phyloP scores from a whole-genome alignment of 2,797 vertebrate species.

The Tympanoctomys barrerae region DNA sequence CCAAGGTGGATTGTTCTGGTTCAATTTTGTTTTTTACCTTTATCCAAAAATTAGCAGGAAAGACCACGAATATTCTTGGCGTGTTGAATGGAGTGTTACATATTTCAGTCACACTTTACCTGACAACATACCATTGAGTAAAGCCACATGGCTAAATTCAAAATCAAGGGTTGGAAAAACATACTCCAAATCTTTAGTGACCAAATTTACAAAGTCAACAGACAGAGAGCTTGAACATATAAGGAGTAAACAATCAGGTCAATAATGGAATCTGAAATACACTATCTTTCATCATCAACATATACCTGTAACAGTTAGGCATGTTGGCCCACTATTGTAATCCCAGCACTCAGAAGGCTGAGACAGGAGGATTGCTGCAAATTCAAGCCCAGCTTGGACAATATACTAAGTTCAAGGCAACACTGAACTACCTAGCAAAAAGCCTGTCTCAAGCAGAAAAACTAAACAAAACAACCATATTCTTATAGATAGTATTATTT shows the following conservation, averaged over 20 bases:
- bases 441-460: not conserved
- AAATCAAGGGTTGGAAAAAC: not conserved
- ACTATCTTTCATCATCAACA: constrained; percentile 29
- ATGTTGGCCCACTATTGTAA: not conserved
- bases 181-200: not conserved
- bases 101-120: not conserved
- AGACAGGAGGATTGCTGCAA: not conserved
- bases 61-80: not conserved
- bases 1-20: not conserved
- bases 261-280: not conserved
- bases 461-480: not conserved
- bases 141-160: not conserved
- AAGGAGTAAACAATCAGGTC: not conserved
- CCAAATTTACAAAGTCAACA: not conserved
- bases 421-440: not conserved
- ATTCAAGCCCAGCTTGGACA: no score
- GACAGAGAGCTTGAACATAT: not conserved
- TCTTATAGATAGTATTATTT: not conserved
- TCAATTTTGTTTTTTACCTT: not conserved
- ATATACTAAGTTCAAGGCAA: not conserved
- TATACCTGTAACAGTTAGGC: not conserved
- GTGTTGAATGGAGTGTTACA: constrained; percentile 6
- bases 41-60: not conserved
- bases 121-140: not conserved
- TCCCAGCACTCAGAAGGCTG: not conserved